Evolutionary conservation across 2,888 invertebrate species (phyloP).

Genomic region (Syrista parreyssii): DNA sequence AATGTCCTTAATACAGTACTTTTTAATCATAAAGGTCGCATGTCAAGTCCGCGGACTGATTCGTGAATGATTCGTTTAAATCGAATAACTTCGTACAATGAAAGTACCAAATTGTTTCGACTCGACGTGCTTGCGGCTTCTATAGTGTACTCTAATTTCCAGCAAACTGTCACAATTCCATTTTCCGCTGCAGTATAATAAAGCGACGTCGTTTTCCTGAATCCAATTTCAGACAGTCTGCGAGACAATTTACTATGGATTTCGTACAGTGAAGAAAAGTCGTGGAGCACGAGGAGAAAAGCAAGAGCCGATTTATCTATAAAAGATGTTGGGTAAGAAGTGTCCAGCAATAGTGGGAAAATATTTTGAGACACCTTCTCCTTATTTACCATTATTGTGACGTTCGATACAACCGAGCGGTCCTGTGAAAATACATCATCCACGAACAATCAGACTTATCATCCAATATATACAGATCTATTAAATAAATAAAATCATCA

Average conservation of each 20-base stretch:
- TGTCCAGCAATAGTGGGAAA: neutral
- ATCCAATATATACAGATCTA: neutral
- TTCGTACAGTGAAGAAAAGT: neutral
- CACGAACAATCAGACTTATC: neutral
- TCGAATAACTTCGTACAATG: neutral
- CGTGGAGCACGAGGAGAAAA: neutral
- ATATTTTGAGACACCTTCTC: neutral
- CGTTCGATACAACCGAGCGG: neutral
- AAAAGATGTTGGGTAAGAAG: neutral
- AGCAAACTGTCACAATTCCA: neutral
- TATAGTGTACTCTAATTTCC: neutral
- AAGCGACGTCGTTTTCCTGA: neutral
- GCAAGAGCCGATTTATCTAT: neutral
- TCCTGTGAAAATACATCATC: neutral
- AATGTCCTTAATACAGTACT: neutral
- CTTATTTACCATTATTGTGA: neutral
- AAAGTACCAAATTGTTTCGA: neutral
- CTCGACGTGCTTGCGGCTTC: neutral
- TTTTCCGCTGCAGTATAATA: neutral
- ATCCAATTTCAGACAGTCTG: neutral
- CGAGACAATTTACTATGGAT: neutral
- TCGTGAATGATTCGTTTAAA: neutral
- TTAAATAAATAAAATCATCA: neutral
- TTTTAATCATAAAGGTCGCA: neutral
- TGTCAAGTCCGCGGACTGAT: neutral